A percentile compares a stretch with the other conserved stretches of the same genome.
Conservation (phyloP, 2,797 vertebrate genomes). For the Coregonus sp. region DNA sequence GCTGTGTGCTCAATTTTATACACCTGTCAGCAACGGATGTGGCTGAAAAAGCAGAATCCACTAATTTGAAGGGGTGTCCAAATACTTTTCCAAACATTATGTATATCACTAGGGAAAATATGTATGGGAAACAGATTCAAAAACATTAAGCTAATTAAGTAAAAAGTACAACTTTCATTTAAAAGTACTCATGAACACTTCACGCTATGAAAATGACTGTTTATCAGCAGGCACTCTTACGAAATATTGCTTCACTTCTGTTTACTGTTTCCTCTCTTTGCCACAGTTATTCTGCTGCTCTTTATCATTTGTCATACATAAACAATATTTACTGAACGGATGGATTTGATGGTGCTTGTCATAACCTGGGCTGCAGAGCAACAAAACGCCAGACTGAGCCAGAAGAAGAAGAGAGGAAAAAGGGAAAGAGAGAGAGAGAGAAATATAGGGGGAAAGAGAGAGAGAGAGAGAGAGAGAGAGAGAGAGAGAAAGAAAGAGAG, state of each 20-base stretch:
- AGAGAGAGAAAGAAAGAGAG: no score
- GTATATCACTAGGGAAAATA: neutral
- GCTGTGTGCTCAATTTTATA: no score
- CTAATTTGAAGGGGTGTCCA: constrained; percentile 21
- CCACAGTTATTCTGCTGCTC: neutral
- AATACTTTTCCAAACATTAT: neutral
- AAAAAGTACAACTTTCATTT: neutral
- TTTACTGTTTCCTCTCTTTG: neutral
- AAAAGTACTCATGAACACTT: neutral
- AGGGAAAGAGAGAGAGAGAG: constrained; percentile 54
- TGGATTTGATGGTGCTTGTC: constrained; percentile 56
- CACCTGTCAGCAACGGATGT: no score
- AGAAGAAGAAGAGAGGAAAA: constrained; percentile 38
- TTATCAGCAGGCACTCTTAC: neutral
- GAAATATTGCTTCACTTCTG: neutral
- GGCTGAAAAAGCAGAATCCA: neutral
- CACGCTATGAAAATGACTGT: neutral
- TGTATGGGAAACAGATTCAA: neutral
- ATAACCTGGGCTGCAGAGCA: constrained; percentile 51
- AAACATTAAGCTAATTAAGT: neutral
- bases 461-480: neutral
- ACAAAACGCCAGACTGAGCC: constrained; percentile 38
- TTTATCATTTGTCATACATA: constrained; percentile 59
- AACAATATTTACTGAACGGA: constrained; percentile 57
- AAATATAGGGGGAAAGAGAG: constrained; percentile 62